Evolutionary conservation across 2,888 invertebrate species (phyloP), one percentile per base, ranked within the genome.

Genomic region (Cylloceria caligata): DNA sequence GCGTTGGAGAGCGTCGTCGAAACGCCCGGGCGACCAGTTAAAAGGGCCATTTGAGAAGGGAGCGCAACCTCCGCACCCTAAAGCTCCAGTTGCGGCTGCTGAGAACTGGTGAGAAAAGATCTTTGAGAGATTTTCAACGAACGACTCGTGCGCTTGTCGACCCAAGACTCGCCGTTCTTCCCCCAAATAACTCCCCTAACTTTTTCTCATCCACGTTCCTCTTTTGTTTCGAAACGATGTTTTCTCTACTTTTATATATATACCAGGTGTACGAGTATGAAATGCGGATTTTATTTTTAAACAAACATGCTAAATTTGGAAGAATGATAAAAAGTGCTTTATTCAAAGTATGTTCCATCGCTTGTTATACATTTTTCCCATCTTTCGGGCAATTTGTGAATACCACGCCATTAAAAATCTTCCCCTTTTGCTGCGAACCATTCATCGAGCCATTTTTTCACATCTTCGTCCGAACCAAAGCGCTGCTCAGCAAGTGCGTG

Each of bases 41-140:
- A 81, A 52, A 67, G 71, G 69, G 68, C 68, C 57, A 42, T 13
- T n/a, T n/a, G 42, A 42, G 42, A 11, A 42, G 21, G 27, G 45
- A 62, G 27, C 16, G 47, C 30, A 49, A 42, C 64, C 69, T 69
- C 57, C n/a, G 55, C 45, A 81, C 52, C 67, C 81, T 72, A 72
- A 68, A 73, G 30, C 68, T 73, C 62, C 45, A 55, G 71, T 64
- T 64, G 55, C 36, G 19, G 45, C 62, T 62, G 42, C 19, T 19
- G 24, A 16, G 57, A 30, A 49, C 42, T 47, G n/a, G 42, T 45
- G 52, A 60, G 69, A 81, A 64, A 77, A 57, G 9, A 34, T 55
- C 77, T 74, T 77, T 64, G 73, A 81, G 57, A 74, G 49, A 78
- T 78, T 78, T 69, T 57, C 68, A 65, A 77, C 77, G 69, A 73